A percentile compares a stretch with the other conserved stretches of the same genome.
phyloP scores from a whole-genome alignment of 2,888 invertebrate genomes.

The Drosophila tripunctata region DNA sequence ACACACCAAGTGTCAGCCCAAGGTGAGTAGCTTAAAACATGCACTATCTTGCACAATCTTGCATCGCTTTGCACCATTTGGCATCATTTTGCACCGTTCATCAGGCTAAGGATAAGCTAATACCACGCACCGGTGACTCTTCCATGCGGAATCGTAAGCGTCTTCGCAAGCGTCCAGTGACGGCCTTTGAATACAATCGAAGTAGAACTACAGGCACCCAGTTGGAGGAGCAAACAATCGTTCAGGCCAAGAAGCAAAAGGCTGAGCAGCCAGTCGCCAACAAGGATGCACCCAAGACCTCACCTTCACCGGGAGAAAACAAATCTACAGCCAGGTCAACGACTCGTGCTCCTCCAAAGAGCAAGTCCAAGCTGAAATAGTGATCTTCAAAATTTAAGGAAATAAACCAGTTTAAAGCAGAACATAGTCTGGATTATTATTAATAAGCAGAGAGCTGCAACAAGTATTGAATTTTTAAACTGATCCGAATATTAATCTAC shows the following conservation, averaged over 20 bases:
- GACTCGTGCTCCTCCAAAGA: conserved; percentile 9
- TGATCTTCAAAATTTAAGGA: background rate
- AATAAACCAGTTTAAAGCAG: too few relatives aligned
- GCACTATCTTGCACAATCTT: background rate
- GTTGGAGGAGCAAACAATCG: background rate
- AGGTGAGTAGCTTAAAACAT: conserved; percentile 37
- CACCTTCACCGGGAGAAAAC: background rate
- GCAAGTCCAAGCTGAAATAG: conserved; percentile 7
- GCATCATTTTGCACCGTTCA: background rate
- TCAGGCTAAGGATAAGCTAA: conserved; percentile 19
- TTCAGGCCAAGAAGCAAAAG: conserved; percentile 7
- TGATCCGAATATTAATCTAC: too few relatives aligned
- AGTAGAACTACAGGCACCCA: background rate
- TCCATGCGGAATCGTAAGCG: conserved; percentile 33
- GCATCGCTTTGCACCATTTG: background rate
- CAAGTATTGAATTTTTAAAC: too few relatives aligned
- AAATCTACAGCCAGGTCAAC: conserved; percentile 30
- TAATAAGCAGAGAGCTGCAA: too few relatives aligned
- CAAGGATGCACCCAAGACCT: background rate
- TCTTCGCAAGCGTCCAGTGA: conserved; percentile 43
- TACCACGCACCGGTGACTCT: conserved; percentile 29
- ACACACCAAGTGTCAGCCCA: conserved; percentile 30
- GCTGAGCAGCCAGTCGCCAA: background rate
- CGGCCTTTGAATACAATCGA: conserved; percentile 46
- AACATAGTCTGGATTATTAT: too few relatives aligned